Evolutionary conservation across 2,888 invertebrate genomes (phyloP), one percentile per base, ranked within the genome.

Genomic region (Metalampra italica): DNA sequence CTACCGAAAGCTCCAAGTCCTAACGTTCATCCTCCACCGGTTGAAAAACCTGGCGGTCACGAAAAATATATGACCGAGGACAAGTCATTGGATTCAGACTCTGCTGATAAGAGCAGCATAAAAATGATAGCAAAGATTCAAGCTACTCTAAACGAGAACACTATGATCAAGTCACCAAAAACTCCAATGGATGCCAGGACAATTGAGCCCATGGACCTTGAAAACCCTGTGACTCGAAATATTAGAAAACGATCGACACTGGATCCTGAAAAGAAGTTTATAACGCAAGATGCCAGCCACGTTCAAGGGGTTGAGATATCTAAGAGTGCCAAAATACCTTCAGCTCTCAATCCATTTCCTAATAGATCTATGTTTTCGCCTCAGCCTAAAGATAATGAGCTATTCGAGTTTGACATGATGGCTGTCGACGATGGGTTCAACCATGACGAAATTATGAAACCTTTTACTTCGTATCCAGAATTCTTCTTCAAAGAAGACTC

Each of bases 401-500:
- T 93, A 13, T 92, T 92, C 57, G 93, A 93, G 52, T 91, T 93
- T 60, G 93, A 92, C 54, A 90, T 93, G 66, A 71, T 93, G 51
- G 90, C 91, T 1, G 90, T 91, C 41, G 93, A 93, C 59, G 93
- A 94, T 55, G 92, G 92, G 39, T 94, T 94, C 62, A 92, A 92
- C 61, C 90, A 91, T 37, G 92, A 92, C 51, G 93, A 93, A 62
- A 86, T 92, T 38, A 89, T 91, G 68, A 92, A 92, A 65, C 91
- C 93, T 0, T 94, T 94, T 71, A 91, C 91, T 7, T 92, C 93
- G 50, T 92, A 91, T 56, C 91, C 92, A 41, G 92, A 93, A 56
- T 90, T 92, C 66, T 83, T 94, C 55, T 93, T 94, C 67, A 93
- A 94, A 68, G 94, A 94, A 68, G 95, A 95, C 70, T 92, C 94